Evolutionary conservation across 1,140 invertebrate species (phyloP).

Genomic region (Heliothis virescens): DNA sequence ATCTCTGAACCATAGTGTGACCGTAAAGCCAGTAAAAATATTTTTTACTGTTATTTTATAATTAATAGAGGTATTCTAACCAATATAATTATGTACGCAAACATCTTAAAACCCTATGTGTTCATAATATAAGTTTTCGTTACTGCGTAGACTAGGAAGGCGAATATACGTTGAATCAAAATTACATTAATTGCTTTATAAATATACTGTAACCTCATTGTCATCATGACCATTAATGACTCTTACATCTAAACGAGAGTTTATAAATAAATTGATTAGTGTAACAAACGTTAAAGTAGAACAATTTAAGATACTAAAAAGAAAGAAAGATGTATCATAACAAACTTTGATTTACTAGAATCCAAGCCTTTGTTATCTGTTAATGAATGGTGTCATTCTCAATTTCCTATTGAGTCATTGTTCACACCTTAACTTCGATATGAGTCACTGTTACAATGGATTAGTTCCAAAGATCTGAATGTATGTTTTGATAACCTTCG

Average conservation of each 20-base stretch:
- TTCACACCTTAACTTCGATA: neutral
- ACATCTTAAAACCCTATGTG: too few species aligned
- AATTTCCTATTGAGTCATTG: conserved; percentile 14
- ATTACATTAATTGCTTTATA: too few species aligned
- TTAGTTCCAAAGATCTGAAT: neutral
- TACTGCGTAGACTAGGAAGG: too few species aligned
- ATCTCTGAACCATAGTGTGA: too few species aligned
- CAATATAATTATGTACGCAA: too few species aligned
- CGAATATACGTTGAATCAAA: too few species aligned
- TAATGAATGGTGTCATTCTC: conserved; percentile 8
- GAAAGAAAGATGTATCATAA: neutral
- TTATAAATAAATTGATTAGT: neutral
- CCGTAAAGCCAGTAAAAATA: neutral
- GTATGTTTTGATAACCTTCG: conserved; percentile 3
- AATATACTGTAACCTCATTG: too few species aligned
- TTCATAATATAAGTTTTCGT: too few species aligned
- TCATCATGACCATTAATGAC: too few species aligned
- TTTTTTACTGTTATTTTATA: neutral
- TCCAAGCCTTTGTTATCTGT: neutral
- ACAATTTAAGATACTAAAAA: neutral
- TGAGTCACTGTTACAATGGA: neutral
- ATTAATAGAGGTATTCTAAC: too few species aligned
- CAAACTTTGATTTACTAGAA: neutral
- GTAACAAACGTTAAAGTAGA: neutral
- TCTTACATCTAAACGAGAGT: too few species aligned